Percentiles rank a stretch among this genome's conserved stretches.
phyloP scores from a whole-genome alignment of 2,797 vertebrate species.

The Sciaenops ocellatus region DNA sequence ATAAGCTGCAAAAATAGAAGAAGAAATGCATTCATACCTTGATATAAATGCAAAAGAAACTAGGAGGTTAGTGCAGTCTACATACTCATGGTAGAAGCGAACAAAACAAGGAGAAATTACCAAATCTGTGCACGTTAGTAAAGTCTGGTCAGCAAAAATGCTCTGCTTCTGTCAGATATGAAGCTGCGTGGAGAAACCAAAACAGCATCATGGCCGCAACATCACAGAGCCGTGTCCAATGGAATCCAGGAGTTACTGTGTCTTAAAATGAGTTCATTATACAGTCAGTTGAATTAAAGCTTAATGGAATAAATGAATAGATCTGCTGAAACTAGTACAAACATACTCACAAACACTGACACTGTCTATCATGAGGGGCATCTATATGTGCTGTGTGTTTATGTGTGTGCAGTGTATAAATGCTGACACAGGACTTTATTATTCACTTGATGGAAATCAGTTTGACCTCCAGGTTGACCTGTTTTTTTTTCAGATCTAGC shows the following conservation, averaged over 20 bases:
- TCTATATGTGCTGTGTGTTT: neutral
- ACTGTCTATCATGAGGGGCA: neutral
- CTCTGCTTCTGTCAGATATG: too few species aligned
- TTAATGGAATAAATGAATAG: neutral
- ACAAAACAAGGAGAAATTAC: too few species aligned
- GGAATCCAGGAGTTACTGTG: too few species aligned
- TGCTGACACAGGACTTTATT: slow-evolving; percentile 57
- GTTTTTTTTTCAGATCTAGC: slow-evolving; percentile 32
- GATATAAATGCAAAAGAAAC: neutral
- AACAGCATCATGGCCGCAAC: too few species aligned
- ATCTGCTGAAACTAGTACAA: neutral
- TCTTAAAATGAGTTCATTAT: too few species aligned
- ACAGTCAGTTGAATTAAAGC: neutral
- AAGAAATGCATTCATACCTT: neutral
- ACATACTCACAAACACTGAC: neutral
- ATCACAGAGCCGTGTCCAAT: too few species aligned
- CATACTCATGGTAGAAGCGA: too few species aligned
- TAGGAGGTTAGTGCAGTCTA: neutral
- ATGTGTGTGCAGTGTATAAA: slow-evolving; percentile 8
- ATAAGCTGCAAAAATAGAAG: neutral
- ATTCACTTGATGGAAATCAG: slow-evolving; percentile 64
- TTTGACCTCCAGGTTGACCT: slow-evolving; percentile 58
- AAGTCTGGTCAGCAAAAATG: too few species aligned
- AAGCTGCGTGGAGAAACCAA: too few species aligned
- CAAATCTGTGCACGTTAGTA: too few species aligned